Conservation (phyloP, 2,113 vertebrate species). For the Gopherus evgoodei region DNA sequence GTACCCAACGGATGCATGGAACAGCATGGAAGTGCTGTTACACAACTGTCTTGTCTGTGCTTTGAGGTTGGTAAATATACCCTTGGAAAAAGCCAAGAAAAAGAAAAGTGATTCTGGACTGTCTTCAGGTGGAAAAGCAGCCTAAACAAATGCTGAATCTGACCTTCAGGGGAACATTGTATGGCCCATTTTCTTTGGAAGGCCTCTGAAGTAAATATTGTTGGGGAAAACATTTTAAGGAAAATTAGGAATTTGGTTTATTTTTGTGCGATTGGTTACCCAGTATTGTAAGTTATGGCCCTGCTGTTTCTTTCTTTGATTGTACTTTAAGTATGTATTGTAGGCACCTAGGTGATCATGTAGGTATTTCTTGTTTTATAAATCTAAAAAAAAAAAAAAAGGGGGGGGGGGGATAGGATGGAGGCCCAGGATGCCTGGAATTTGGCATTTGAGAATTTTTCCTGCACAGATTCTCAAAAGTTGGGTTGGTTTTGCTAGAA, state of each 20-base stretch:
- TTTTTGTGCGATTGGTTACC: background rate
- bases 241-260: background rate
- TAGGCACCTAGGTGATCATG: background rate
- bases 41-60: background rate
- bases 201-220: background rate
- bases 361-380: background rate
- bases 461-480: background rate
- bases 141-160: background rate
- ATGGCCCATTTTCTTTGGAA: background rate
- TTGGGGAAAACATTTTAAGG: background rate
- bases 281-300: fast-evolving
- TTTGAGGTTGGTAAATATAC: background rate
- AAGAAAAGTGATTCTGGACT: background rate
- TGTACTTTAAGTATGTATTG: background rate
- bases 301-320: background rate
- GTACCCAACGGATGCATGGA: background rate
- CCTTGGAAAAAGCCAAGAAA: background rate
- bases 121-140: background rate
- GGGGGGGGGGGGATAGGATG: background rate
- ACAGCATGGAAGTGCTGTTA: background rate
- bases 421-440: background rate
- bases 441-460: background rate
- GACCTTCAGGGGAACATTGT: fast-evolving
- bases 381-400: background rate
- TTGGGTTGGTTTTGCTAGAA: background rate